Evolutionary conservation across 2,888 invertebrate species (phyloP).

Genomic region (Caenorhabditis wallacei): DNA sequence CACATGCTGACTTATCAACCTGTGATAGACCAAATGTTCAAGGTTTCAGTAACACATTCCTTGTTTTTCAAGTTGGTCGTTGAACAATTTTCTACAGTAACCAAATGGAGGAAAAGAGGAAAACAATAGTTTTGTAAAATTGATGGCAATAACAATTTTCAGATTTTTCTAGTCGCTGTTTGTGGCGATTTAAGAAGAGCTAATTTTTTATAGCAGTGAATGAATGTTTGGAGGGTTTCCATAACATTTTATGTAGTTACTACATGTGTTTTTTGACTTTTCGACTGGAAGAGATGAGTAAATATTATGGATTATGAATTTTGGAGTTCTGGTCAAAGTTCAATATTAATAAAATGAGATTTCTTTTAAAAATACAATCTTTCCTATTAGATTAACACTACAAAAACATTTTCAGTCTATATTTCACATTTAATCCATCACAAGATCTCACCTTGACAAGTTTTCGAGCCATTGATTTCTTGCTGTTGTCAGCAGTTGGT

Average conservation of each 20-base stretch:
- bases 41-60: too few species aligned
- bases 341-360: too few species aligned
- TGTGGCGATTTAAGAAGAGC: background rate
- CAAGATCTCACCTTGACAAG: conserved; percentile 32
- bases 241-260: too few species aligned
- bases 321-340: too few species aligned
- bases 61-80: conserved; percentile 1
- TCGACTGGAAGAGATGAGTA: too few species aligned
- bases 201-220: background rate
- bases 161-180: background rate
- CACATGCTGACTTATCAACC: conserved; percentile 23
- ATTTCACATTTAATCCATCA: too few species aligned
- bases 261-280: too few species aligned
- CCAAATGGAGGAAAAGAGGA: background rate
- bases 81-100: conserved; percentile 2
- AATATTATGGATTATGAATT: too few species aligned
- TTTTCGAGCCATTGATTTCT: conserved; percentile 24
- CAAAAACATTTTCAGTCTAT: too few species aligned
- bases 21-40: conserved; percentile 20
- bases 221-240: background rate
- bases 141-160: conserved; percentile 6
- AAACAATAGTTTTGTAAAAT: background rate
- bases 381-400: too few species aligned
- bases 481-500: background rate
- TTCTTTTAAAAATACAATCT: too few species aligned